phyloP scores from a whole-genome alignment of 2,113 vertebrate genomes.

The Cryptomyrus ogoouensis region DNA sequence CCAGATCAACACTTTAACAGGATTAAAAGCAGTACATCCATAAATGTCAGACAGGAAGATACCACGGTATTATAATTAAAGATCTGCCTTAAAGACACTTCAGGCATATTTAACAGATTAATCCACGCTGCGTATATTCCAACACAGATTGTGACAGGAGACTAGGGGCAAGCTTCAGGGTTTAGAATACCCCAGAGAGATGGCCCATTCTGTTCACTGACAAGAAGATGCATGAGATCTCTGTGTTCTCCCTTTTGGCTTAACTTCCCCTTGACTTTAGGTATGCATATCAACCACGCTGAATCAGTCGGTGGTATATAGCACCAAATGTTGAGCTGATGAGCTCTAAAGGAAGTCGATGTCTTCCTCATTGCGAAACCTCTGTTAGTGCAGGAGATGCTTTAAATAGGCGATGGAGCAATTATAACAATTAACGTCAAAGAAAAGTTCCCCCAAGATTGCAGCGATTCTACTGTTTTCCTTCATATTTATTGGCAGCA shows the following conservation, averaged over 20 bases:
- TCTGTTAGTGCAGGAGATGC: not conserved
- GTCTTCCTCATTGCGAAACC: not conserved
- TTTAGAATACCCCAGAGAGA: conserved; percentile 40
- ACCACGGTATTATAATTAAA: not conserved
- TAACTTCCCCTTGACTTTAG: conserved; percentile 30
- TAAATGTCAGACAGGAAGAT: conserved; percentile 17
- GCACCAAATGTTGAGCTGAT: conserved; percentile 49
- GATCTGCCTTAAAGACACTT: conserved; percentile 4
- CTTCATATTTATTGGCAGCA: not conserved
- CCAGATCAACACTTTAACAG: not conserved
- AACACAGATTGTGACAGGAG: not conserved
- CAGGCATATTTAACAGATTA: not conserved
- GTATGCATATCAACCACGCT: conserved; percentile 49
- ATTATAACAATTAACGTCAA: not conserved
- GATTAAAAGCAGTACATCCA: not conserved
- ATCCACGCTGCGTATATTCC: not conserved
- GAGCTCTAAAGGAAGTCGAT: not conserved
- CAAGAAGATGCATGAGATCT: conserved; percentile 64
- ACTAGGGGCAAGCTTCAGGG: conserved; percentile 22
- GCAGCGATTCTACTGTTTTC: not conserved
- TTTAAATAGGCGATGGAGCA: not conserved
- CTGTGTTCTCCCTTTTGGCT: conserved; percentile 44
- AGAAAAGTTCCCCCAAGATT: not conserved
- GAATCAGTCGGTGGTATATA: conserved; percentile 62
- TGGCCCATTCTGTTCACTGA: conserved; percentile 51